Conservation (phyloP, 2,797 vertebrate species). For the Parauchenoglanis punctatus region DNA sequence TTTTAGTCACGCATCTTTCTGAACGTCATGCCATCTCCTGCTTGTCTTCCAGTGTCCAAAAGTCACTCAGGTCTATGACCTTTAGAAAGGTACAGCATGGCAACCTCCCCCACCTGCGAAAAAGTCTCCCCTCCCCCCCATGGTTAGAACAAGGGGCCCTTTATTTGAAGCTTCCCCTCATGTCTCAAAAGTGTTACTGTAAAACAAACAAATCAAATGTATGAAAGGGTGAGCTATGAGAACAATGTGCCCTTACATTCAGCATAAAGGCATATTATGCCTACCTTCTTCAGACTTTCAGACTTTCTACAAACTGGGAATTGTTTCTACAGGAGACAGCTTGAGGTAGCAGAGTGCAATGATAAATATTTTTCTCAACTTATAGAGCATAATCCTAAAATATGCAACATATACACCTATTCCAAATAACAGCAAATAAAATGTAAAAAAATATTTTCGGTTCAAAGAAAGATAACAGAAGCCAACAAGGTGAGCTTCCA, state of each 20-base stretch:
- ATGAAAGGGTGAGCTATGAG: slow-evolving; percentile 54
- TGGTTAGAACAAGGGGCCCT: slow-evolving; percentile 41
- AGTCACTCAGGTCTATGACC: slow-evolving; percentile 73
- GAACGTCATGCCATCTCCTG: slow-evolving; percentile 64
- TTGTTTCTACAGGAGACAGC: slow-evolving; percentile 39
- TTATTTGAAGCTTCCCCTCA: slow-evolving; percentile 47
- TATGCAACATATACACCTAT: slow-evolving; percentile 46
- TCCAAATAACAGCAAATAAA: slow-evolving; percentile 20
- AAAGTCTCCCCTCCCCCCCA: slow-evolving; percentile 5
- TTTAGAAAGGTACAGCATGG: slow-evolving; percentile 62
- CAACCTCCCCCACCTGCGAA: slow-evolving; percentile 7
- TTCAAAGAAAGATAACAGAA: background rate
- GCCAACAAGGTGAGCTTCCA: background rate
- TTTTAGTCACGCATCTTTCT: slow-evolving; percentile 64
- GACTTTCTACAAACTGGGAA: slow-evolving; percentile 31
- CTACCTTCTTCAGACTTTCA: slow-evolving; percentile 55
- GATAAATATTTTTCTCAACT: background rate
- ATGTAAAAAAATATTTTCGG: background rate
- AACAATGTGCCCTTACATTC: slow-evolving; percentile 44
- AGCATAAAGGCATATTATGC: slow-evolving; percentile 52
- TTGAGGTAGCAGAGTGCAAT: background rate
- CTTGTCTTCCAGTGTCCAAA: slow-evolving; percentile 65
- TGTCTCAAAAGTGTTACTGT: slow-evolving; percentile 56
- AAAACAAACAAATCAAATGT: slow-evolving; percentile 58
- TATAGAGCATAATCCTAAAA: background rate